Conservation (phyloP, 2,797 vertebrate genomes). For the Sebastes matsubarae region DNA sequence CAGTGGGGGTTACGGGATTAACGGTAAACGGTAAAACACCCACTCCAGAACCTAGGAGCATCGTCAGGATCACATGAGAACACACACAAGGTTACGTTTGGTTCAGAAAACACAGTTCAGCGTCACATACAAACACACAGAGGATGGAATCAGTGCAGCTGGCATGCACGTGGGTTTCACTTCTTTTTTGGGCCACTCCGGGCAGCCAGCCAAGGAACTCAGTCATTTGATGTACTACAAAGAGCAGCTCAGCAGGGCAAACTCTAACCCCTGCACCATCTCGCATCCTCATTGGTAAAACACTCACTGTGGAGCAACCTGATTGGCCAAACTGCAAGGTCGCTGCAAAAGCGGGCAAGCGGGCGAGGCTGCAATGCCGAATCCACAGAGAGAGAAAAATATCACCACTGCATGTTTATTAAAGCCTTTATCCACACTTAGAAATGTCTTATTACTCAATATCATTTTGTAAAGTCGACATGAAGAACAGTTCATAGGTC, state of each 20-base stretch:
- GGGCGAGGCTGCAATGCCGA: slow-evolving; percentile 55
- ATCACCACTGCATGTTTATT: slow-evolving; percentile 41
- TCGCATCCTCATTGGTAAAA: slow-evolving; percentile 58
- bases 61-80: slow-evolving; percentile 68
- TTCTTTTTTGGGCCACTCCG: slow-evolving; percentile 31
- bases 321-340: slow-evolving; percentile 65
- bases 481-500: neutral
- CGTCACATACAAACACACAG: slow-evolving; percentile 57
- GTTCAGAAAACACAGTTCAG: slow-evolving; percentile 62
- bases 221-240: slow-evolving; percentile 57
- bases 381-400: slow-evolving; percentile 58
- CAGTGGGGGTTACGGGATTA: slow-evolving; percentile 94
- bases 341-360: slow-evolving; percentile 76
- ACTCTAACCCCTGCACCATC: slow-evolving; percentile 62
- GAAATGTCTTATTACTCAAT: slow-evolving; percentile 4
- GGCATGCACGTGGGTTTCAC: slow-evolving; percentile 69
- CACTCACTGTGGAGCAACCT: slow-evolving; percentile 52
- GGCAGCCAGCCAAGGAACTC: slow-evolving; percentile 60
- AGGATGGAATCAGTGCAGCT: slow-evolving; percentile 50
- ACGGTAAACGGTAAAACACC: slow-evolving; percentile 96
- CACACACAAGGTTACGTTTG: slow-evolving; percentile 72
- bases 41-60: slow-evolving; percentile 94
- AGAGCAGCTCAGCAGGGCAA: slow-evolving; percentile 64
- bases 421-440: slow-evolving; percentile 31
- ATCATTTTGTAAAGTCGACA: neutral